Evolutionary conservation across 2,797 vertebrate species (phyloP).

Genomic region (Brotula barbata): DNA sequence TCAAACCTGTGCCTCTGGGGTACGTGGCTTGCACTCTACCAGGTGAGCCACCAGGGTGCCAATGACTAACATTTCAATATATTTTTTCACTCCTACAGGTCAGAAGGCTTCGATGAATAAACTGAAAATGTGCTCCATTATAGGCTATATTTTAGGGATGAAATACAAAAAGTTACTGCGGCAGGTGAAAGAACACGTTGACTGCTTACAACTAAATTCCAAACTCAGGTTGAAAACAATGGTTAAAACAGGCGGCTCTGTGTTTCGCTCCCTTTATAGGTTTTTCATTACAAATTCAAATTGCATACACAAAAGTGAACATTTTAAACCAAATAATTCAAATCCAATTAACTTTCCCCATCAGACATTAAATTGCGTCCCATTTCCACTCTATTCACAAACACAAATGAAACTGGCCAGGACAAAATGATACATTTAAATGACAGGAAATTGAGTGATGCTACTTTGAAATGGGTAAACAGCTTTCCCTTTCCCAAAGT

Average conservation of each 20-base stretch:
- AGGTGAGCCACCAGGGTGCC: too few relatives aligned
- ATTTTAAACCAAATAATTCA: constrained; percentile 81
- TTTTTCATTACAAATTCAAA: constrained; percentile 76
- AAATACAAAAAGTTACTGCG: constrained; percentile 14
- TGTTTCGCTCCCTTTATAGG: constrained; percentile 61
- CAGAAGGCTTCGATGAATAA: not conserved
- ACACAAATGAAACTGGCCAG: constrained; percentile 69
- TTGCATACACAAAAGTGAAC: constrained; percentile 70
- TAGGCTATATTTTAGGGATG: not conserved
- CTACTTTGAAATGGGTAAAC: constrained; percentile 66
- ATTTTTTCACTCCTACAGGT: constrained; percentile 8
- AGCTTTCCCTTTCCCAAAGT: constrained; percentile 44
- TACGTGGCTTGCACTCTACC: too few relatives aligned
- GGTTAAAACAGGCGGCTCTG: constrained; percentile 25
- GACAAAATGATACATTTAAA: constrained; percentile 69
- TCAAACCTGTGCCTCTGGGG: too few relatives aligned
- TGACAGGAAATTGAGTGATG: constrained; percentile 74
- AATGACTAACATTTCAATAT: constrained; percentile 11
- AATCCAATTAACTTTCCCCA: constrained; percentile 79
- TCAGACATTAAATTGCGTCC: constrained; percentile 79
- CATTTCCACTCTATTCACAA: constrained; percentile 77
- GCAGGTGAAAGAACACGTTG: constrained; percentile 32
- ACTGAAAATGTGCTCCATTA: not conserved
- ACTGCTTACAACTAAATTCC: constrained; percentile 22
- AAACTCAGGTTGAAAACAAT: constrained; percentile 54